These are phyloP conservation scores for Periplaneta americana DNA, from an alignment of 1,140 invertebrate genomes.

Conservation along the genomic window DNA sequence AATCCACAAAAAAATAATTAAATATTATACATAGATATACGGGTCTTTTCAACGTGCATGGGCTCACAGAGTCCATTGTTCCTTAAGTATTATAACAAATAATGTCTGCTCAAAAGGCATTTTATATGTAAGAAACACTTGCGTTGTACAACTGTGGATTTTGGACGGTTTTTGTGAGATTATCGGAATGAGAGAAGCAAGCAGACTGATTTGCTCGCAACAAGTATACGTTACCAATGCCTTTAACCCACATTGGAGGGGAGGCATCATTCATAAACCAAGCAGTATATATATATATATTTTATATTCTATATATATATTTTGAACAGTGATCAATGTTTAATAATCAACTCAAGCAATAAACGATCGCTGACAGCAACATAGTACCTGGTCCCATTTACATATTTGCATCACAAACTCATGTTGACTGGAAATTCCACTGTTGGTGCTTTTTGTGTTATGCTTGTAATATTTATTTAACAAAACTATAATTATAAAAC, in stretches of 20 bases:
- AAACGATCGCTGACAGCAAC: neutral
- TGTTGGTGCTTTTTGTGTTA: neutral
- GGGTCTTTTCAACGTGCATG: no score
- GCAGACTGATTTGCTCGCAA: neutral
- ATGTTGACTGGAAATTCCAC: neutral
- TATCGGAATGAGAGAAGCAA: neutral
- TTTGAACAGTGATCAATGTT: neutral
- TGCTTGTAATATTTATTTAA: neutral
- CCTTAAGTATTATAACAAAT: no score
- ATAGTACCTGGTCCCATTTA: neutral
- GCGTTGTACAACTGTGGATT: neutral
- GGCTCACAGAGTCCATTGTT: no score
- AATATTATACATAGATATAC: no score
- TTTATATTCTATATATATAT: neutral
- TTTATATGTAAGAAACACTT: neutral
- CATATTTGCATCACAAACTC: neutral
- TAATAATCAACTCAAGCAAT: neutral
- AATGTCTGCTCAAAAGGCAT: neutral
- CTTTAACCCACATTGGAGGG: neutral
- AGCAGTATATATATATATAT: neutral
- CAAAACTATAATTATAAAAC: no score
- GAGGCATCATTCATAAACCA: no score
- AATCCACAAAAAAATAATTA: no score
- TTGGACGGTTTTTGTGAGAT: neutral
- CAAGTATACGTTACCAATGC: neutral